Conservation (phyloP, 2,888 invertebrate species). For the Cheilosia grossa region DNA sequence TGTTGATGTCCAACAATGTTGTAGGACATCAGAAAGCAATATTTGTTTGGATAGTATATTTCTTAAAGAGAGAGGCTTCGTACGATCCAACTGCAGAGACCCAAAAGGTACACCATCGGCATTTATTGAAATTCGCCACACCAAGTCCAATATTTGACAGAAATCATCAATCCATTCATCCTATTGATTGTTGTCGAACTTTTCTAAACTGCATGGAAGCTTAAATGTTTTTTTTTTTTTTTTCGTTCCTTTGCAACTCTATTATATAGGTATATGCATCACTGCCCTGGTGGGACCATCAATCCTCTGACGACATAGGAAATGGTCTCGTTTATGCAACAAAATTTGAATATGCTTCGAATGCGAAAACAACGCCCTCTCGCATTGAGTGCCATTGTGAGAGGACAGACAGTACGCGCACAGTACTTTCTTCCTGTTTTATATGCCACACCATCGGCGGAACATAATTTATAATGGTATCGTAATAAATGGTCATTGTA, state of each 20-base stretch:
- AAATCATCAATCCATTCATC: neutral
- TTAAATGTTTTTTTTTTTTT: neutral
- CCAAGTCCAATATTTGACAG: neutral
- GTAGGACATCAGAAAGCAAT: no score
- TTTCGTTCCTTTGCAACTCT: neutral
- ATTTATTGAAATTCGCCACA: no score
- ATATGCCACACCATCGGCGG: slow-evolving; percentile 74
- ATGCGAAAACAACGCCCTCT: slow-evolving; percentile 50
- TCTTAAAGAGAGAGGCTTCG: no score
- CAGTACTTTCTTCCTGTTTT: slow-evolving; percentile 55
- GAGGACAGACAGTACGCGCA: slow-evolving; percentile 9
- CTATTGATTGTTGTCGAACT: slow-evolving; percentile 15
- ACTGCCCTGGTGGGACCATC: slow-evolving; percentile 53
- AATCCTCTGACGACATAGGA: slow-evolving; percentile 57
- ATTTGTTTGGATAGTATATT: no score
- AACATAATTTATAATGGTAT: slow-evolving; percentile 77
- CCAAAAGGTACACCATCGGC: no score
- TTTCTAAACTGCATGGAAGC: neutral
- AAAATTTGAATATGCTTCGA: slow-evolving; percentile 69
- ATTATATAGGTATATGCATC: neutral
- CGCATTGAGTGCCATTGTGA: slow-evolving; percentile 2
- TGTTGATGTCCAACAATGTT: no score
- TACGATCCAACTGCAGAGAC: no score
- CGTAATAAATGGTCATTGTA: slow-evolving; percentile 77
- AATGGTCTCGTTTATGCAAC: slow-evolving; percentile 62